phyloP scores from a whole-genome alignment of 1,140 invertebrate genomes.

The Drosophila tsacasi region DNA sequence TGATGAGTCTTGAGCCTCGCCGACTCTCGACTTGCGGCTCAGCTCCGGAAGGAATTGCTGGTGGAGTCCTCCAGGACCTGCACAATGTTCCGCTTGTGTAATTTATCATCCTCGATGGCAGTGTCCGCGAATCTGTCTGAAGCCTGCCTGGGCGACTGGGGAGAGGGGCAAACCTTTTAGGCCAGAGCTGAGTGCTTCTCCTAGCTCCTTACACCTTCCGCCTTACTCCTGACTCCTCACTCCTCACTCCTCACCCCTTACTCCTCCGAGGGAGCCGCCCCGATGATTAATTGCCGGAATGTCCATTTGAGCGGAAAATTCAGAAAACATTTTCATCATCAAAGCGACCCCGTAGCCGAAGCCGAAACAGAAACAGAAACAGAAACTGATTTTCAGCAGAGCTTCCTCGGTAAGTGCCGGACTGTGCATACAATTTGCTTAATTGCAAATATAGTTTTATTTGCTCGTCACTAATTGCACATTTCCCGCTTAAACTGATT shows the following conservation, averaged over 20 bases:
- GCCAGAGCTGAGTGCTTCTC: slow-evolving; percentile 36
- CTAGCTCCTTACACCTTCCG: not conserved
- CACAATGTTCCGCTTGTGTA: slow-evolving; percentile 65
- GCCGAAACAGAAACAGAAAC: not conserved
- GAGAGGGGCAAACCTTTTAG: slow-evolving; percentile 56
- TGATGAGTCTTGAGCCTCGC: slow-evolving; percentile 34
- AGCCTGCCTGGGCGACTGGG: not conserved
- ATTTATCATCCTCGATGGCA: slow-evolving; percentile 73
- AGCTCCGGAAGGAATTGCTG: slow-evolving; percentile 14
- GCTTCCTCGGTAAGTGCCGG: not conserved
- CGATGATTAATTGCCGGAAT: slow-evolving; percentile 78
- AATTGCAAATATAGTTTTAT: slow-evolving; percentile 31
- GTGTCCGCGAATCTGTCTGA: slow-evolving; percentile 24
- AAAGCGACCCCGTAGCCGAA: slow-evolving; percentile 22
- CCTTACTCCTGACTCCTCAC: too few species aligned
- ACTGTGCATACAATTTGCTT: slow-evolving; percentile 3
- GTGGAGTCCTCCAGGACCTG: slow-evolving; percentile 13
- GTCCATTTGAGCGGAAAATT: slow-evolving; percentile 68
- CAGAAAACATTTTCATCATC: slow-evolving; percentile 67
- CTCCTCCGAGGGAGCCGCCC: not conserved
- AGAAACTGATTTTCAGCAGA: slow-evolving; percentile 25
- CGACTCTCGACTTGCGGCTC: not conserved
- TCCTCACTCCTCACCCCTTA: not conserved
- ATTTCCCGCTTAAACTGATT: not conserved
- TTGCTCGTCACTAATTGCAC: slow-evolving; percentile 8